Evolutionary conservation across 2,797 vertebrate species (phyloP), one percentile per base, ranked within the genome.

Genomic region (Babyrousa celebensis): DNA sequence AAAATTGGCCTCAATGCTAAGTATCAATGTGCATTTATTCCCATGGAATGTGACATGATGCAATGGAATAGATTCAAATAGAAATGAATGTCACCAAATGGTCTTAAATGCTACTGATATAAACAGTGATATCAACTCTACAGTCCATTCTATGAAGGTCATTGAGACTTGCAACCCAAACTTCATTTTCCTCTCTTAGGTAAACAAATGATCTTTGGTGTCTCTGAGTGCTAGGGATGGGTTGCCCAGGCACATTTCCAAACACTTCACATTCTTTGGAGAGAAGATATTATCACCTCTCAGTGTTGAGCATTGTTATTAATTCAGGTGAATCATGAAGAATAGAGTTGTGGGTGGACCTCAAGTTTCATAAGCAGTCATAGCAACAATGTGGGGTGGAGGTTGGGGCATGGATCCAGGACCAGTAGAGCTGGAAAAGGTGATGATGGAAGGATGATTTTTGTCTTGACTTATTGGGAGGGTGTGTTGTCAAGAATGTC

Each of bases 271-370:
- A 92, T 97, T 97, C 89, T 94, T 97, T 82, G 48, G 71, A 93
- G 77, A 85, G 63, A 88, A 93, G 93, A 95, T 93, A 71, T n/a
- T 65, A 94, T 97, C 94, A 83, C 48, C 80, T 94, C 82, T 95
- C 85, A 80, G 29, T 90, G 74, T 77, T 72, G 65, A 97, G 87
- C 70, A 89, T 97, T 96, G 82, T 96, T 96, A 92, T 96, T 97
- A 94, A 82, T 95, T 92, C 82, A 87, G 82, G 86, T 97, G 90
- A 98, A 92, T 97, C 97, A 96, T 85, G 74, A 83, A 93, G 92
- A 94, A 93, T 29, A 78, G 77, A 91, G 80, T 27, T 74, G 86
- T 97, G 97, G 95, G 95, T 89, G 90, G 96, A 97, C 88, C 92
- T 95, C 65, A 2, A 72, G 48, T 95, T 96, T 97, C 95, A 80